Conservation (phyloP, 2,113 vertebrate species). For the Lynx canadensis region DNA sequence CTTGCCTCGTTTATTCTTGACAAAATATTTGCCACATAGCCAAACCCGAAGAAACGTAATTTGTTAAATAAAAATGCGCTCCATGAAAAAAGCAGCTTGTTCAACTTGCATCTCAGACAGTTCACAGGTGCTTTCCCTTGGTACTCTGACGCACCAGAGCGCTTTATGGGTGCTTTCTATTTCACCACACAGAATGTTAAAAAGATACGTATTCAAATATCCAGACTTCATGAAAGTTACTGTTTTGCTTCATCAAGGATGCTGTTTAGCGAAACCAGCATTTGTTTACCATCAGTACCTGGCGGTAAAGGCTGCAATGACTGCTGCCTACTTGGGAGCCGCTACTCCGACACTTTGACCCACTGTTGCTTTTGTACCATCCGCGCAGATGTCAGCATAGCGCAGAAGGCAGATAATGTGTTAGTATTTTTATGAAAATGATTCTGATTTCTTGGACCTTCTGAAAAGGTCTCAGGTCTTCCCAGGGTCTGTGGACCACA, state of each 20-base stretch:
- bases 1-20: conserved; percentile 19
- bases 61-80: conserved; percentile 16
- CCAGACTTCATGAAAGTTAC: background rate
- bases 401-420: background rate
- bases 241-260: background rate
- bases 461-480: background rate
- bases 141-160: background rate
- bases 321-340: rapidly evolving
- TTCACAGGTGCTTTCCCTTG: background rate
- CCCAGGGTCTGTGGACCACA: background rate
- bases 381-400: background rate
- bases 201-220: background rate
- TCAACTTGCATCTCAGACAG: background rate
- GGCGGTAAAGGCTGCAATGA: background rate
- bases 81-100: background rate
- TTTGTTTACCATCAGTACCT: background rate
- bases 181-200: background rate
- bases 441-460: background rate
- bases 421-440: background rate
- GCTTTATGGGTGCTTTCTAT: background rate
- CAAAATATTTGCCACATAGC: background rate
- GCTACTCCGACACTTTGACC: background rate
- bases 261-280: background rate
- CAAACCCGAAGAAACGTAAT: background rate
- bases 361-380: background rate